A percentile compares a stretch with the other conserved stretches of the same genome.
Evolutionary conservation across 2,113 vertebrate genomes (phyloP).

Genomic region (Sorex fumeus): DNA sequence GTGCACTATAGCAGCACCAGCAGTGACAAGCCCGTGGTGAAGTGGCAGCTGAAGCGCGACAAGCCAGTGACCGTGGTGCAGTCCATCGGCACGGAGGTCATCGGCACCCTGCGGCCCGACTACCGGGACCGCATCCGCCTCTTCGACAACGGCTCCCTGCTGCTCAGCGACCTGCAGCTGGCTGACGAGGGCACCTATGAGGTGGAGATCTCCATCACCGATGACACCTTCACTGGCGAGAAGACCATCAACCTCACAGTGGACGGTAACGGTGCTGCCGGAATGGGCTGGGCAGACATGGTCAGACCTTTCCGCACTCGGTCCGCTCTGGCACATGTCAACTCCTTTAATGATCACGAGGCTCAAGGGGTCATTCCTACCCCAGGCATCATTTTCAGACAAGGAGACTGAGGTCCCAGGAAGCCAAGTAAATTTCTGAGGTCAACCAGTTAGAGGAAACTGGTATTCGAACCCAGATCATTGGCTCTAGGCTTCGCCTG

Average conservation of each 20-base stretch:
- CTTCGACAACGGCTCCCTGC: slow-evolving; percentile 96
- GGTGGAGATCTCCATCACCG: slow-evolving; percentile 98
- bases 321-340: not conserved
- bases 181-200: slow-evolving; percentile 95
- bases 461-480: not conserved
- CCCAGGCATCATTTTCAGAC: not conserved
- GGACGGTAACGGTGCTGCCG: slow-evolving; percentile 90
- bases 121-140: slow-evolving; percentile 96
- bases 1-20: slow-evolving; percentile 95
- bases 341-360: not conserved
- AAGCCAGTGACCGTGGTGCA: slow-evolving; percentile 96
- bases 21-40: slow-evolving; percentile 94
- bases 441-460: not conserved
- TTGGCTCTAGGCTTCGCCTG: not conserved
- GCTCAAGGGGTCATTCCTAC: not conserved
- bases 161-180: slow-evolving; percentile 94
- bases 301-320: not conserved
- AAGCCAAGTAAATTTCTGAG: not conserved
- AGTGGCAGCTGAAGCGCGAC: slow-evolving; percentile 96
- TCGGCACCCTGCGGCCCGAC: slow-evolving; percentile 94
- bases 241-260: slow-evolving; percentile 96
- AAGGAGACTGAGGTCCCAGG: slow-evolving; percentile 28
- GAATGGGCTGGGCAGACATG: not conserved
- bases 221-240: slow-evolving; percentile 96
- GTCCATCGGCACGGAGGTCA: slow-evolving; percentile 96